Base-by-base conservation (phyloP, 1,140 invertebrate genomes). In the Cotesia chilonis region DNA sequence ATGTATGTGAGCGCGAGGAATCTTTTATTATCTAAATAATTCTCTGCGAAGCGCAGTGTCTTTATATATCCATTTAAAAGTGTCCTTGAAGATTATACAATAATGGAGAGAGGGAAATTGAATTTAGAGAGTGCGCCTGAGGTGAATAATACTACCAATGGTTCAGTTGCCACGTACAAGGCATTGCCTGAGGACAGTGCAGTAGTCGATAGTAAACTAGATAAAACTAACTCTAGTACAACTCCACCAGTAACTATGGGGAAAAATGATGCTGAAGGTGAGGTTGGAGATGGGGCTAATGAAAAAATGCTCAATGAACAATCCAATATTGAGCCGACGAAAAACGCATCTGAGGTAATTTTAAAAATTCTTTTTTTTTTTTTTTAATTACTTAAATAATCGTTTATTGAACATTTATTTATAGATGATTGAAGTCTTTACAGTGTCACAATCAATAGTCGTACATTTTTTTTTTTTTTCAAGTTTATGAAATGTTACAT, bases 271-370 rank as follows among this genome's bases (percentile, higher is more conserved):
- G 63, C 70, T 7, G 67, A 75, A 14, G 10, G 35, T 14, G 85
- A 84, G 1, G 67, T 82, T 68, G 82, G 85, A 38, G 90, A 91
- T 82, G 91, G 88, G 4, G 90, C 90, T 4, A 88, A 90, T 68
- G 92, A 93, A 79, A 90, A 91, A 76, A 90, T 93, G 88, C 88
- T 93, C 2, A 86, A 88, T 2, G 89, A 90, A 60, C 90, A 91
- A 4, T 88, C 88, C 1, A 91, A 91, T 76, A 87, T 89, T 4
- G 84, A 89, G 20, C 79, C 87, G 14, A 89, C 88, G 38, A 90
- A 90, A 68, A 90, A 90, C 41, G 87, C 89, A 71, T 70, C 86
- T 0, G 90, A 91, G 81, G 86, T 86, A 72, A 28, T 66, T 73
- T 64, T 12, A 57, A 12, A 38, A 37, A 57, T 47, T 72, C 71